phyloP scores from a whole-genome alignment of 1,140 invertebrate genomes.

The Phymorhynchus buccinoides region DNA sequence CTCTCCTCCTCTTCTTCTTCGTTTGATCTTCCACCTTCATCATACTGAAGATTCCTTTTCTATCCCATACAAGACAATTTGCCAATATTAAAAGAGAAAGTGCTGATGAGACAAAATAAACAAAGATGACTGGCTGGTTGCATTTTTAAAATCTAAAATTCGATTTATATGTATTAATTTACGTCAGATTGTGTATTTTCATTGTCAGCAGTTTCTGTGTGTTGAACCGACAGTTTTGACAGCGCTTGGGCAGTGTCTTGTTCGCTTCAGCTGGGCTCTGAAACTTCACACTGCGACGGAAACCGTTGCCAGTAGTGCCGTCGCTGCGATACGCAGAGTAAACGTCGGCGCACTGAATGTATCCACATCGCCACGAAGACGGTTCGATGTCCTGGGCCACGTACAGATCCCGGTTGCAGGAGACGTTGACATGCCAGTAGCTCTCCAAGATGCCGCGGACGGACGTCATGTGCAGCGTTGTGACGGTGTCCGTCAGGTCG shows the following conservation, averaged over 20 bases:
- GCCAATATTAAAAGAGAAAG: too few species aligned
- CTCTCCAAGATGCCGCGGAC: slow-evolving; percentile 20
- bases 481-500: slow-evolving; percentile 27
- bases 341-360: not conserved
- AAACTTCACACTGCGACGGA: not conserved
- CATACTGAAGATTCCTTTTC: too few species aligned
- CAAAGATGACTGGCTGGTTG: too few species aligned
- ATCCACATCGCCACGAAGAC: not conserved
- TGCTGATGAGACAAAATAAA: too few species aligned
- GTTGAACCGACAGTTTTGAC: not conserved
- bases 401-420: not conserved
- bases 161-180: too few species aligned
- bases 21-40: too few species aligned
- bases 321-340: too few species aligned
- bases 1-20: too few species aligned
- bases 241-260: not conserved
- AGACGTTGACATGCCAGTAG: not conserved
- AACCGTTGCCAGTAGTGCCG: not conserved
- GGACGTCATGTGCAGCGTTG: slow-evolving; percentile 39
- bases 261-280: not conserved
- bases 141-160: too few species aligned
- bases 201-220: not conserved
- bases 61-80: too few species aligned
- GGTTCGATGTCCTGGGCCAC: not conserved
- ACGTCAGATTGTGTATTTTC: not conserved